Evolutionary conservation across 2,888 invertebrate genomes (phyloP), one percentile per base, ranked within the genome.

Genomic region (Heterodera filipjevi): DNA sequence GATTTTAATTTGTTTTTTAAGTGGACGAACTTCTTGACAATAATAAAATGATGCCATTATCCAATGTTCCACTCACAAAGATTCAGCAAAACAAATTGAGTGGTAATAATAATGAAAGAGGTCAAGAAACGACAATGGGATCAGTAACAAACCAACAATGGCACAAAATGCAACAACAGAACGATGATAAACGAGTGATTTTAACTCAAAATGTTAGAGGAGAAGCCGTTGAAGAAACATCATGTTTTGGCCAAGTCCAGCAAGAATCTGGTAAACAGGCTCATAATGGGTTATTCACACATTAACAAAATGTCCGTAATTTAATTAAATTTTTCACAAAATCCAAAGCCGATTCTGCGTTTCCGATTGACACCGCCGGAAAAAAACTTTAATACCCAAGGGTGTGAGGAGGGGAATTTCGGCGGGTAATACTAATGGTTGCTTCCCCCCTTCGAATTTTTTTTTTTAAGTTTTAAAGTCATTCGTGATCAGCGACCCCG

Each of bases 21-120:
- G 73, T 73, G 8, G 73, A 73, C 16, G 64, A 73, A 49, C 64
- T 73, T 22, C 64, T 73, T n/a, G 73, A 46, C 27, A 39, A 73
- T n/a, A 39, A 46, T 14, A 49, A 73, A 22, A 10, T 16, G n/a
- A 2, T 49, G 3, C 16, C 71, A 33, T 12, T 49, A n/a, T 22
- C 6, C 3, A 12, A 14, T 73, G 49, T 16, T 64, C 8, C 19
- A 64, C 33, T 22, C 27, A 64, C 44, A 30, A n/a, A 19, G 27
- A 5, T 27, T 30, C 68, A 19, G 32, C 19, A 74, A 49, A 46
- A 30, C 46, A 10, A 35, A 70, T 6, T 71, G 35, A 59, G 30
- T 46, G n/a, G n/a, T n/a, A 33, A 12, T 76, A 46, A 33, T 35
- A 2, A 46, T 27, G 70, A 66, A 22, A 39, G 70, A n/a, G n/a